A percentile compares a stretch with the other conserved stretches of the same genome.
Conservation (phyloP, 2,113 vertebrate species). For the Oreochromis tanganicae region DNA sequence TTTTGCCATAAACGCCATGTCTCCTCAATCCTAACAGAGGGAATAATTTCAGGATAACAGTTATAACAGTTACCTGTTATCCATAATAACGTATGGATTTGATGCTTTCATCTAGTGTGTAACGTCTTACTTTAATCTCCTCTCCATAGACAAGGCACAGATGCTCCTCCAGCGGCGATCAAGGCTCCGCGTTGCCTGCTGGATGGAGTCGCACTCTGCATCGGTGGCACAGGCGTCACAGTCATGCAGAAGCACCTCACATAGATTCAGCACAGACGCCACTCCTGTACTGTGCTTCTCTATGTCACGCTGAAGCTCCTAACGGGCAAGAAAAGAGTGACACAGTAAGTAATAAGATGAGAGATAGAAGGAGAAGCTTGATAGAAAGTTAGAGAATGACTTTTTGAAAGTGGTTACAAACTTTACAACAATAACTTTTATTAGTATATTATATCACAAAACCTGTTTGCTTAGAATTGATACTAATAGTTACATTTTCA, state of each 20-base stretch:
- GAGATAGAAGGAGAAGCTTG: not conserved
- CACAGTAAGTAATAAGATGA: not conserved
- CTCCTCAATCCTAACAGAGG: slow-evolving; percentile 86
- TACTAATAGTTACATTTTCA: not conserved
- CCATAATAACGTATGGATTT: not conserved
- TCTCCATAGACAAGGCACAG: slow-evolving; percentile 95
- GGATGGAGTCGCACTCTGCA: slow-evolving; percentile 93
- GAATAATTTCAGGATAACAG: not conserved
- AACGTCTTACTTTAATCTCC: slow-evolving; percentile 83
- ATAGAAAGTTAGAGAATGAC: not conserved
- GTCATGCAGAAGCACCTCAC: slow-evolving; percentile 96
- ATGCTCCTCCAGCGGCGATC: slow-evolving; percentile 97
- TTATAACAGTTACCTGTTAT: not conserved
- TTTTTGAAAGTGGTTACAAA: not conserved
- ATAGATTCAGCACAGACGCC: slow-evolving; percentile 92
- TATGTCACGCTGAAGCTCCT: slow-evolving; percentile 96
- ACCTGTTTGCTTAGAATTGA: not conserved
- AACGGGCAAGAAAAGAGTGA: not conserved
- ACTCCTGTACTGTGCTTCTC: slow-evolving; percentile 97
- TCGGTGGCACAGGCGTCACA: slow-evolving; percentile 95
- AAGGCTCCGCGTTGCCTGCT: slow-evolving; percentile 90
- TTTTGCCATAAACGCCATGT: slow-evolving; percentile 96
- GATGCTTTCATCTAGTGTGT: not conserved
- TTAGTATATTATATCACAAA: not conserved
- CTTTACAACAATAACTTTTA: not conserved